A percentile compares a stretch with the other conserved stretches of the same genome.
These are phyloP conservation scores for Drosophila fungiperda DNA, from an alignment of 2,888 invertebrate species.

Conservation along the genomic window DNA sequence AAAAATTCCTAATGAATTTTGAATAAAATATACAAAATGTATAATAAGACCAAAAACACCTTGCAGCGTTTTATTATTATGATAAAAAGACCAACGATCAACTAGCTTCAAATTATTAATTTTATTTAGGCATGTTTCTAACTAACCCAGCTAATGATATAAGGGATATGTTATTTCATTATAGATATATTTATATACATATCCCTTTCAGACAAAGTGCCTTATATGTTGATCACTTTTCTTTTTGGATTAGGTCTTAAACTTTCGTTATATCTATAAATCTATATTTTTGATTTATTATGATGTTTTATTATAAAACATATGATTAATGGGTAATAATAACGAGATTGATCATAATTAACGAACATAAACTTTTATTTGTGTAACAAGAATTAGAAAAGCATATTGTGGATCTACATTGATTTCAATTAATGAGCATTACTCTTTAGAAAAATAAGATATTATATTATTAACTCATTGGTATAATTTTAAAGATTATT, in stretches of 20 bases:
- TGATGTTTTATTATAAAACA: no score
- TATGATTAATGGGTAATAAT: neutral
- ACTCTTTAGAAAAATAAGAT: neutral
- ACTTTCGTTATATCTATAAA: no score
- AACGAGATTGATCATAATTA: neutral
- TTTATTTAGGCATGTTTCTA: neutral
- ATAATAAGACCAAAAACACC: conserved; percentile 15
- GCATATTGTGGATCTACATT: no score
- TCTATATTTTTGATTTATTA: no score
- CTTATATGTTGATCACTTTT: neutral
- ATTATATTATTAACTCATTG: conserved; percentile 24
- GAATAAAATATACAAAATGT: conserved; percentile 18
- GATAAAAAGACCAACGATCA: neutral
- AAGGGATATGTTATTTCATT: neutral
- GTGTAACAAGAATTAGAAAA: neutral
- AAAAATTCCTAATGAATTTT: conserved; percentile 12
- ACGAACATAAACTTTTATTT: neutral
- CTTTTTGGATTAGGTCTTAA: neutral
- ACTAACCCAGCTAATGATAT: neutral
- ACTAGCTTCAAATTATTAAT: neutral
- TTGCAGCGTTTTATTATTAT: conserved; percentile 3
- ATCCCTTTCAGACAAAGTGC: neutral
- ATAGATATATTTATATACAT: neutral
- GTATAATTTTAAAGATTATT: conserved; percentile 86
- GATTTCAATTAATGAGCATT: neutral